Conservation (phyloP, 2,888 invertebrate genomes). For the Maniola hyperantus region DNA sequence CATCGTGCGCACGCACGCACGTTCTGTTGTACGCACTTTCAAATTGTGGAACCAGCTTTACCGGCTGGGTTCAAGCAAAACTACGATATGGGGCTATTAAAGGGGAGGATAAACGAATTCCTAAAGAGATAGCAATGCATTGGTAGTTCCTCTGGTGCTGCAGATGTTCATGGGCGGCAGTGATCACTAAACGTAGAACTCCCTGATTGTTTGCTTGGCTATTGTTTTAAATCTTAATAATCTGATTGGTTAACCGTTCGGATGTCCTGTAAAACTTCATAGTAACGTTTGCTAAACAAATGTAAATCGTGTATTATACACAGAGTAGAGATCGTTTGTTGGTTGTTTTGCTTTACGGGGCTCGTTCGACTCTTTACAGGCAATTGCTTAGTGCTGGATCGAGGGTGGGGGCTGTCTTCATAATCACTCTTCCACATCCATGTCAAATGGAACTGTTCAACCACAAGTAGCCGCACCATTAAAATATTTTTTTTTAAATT, state of each 20-base stretch:
- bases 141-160: no score
- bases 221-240: no score
- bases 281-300: neutral
- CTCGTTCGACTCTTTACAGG: constrained; percentile 37
- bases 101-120: no score
- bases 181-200: no score
- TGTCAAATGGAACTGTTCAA: constrained; percentile 66
- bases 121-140: no score
- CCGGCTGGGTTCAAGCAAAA: no score
- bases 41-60: no score
- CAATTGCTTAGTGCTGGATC: constrained; percentile 54
- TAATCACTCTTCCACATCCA: constrained; percentile 81
- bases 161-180: no score
- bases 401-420: constrained; percentile 44
- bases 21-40: no score
- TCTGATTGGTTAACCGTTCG: neutral
- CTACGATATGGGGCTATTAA: no score
- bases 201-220: no score
- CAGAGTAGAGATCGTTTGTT: constrained; percentile 36
- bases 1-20: neutral
- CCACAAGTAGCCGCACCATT: constrained; percentile 72
- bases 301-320: constrained; percentile 38
- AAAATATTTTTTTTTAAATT: constrained; percentile 44
- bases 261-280: neutral
- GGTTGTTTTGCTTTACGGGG: constrained; percentile 25